phyloP scores from a whole-genome alignment of 2,888 invertebrate genomes.

The Prosapia bicincta region DNA sequence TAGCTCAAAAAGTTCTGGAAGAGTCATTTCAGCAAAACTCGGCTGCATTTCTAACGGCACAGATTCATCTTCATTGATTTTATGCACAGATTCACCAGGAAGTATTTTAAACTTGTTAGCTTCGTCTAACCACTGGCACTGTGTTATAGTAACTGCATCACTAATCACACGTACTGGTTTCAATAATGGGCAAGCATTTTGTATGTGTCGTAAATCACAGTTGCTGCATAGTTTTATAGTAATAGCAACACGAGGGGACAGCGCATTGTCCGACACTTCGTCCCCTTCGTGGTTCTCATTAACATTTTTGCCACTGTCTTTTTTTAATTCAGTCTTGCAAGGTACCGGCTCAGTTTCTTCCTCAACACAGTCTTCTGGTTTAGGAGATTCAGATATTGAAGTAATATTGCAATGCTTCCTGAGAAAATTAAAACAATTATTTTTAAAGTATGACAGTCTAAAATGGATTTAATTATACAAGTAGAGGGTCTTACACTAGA shows the following conservation, averaged over 20 bases:
- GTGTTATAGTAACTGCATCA: slow-evolving; percentile 11
- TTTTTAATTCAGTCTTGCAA: neutral
- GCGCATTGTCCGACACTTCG: neutral
- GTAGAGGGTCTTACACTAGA: no score
- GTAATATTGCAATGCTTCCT: neutral
- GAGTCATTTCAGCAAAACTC: slow-evolving; percentile 54
- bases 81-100: neutral
- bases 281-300: no score
- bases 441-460: no score
- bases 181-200: slow-evolving; percentile 59
- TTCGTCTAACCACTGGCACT: slow-evolving; percentile 3
- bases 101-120: neutral
- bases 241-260: slow-evolving; percentile 45
- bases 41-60: neutral
- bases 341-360: neutral
- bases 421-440: no score
- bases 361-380: neutral
- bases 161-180: slow-evolving; percentile 46
- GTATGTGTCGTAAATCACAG: slow-evolving; percentile 58
- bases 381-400: no score
- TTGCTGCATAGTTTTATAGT: slow-evolving; percentile 59
- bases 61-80: slow-evolving; percentile 1
- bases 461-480: no score
- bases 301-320: neutral
- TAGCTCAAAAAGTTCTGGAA: slow-evolving; percentile 58